phyloP scores from a whole-genome alignment of 2,888 invertebrate species.

The Elaeidobius kamerunicus region DNA sequence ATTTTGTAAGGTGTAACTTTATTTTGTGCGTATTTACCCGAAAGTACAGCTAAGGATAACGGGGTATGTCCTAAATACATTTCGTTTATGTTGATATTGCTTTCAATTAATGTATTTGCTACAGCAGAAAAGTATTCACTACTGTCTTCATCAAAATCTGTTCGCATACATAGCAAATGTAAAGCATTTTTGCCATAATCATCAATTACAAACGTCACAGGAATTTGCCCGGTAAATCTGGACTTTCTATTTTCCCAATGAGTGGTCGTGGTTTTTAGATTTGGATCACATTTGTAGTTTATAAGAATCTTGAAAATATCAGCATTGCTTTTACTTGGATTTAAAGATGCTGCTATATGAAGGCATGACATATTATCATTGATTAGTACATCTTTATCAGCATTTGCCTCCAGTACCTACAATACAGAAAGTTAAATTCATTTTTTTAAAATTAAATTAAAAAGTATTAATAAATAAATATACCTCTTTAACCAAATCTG shows the following conservation, averaged over 20 bases:
- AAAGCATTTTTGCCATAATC: slow-evolving; percentile 45
- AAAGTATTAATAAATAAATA: too few species aligned
- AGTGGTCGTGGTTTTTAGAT: slow-evolving; percentile 35
- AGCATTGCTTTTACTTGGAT: slow-evolving; percentile 30
- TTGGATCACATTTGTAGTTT: slow-evolving; percentile 40
- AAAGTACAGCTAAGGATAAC: slow-evolving; percentile 44
- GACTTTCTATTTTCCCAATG: slow-evolving; percentile 42
- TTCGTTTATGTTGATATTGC: slow-evolving; percentile 33
- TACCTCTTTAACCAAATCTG: slow-evolving; percentile 37
- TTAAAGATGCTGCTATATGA: slow-evolving; percentile 42
- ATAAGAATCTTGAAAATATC: slow-evolving; percentile 39
- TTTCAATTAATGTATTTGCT: slow-evolving; percentile 33
- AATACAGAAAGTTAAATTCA: too few species aligned
- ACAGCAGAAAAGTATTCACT: slow-evolving; percentile 32
- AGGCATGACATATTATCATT: slow-evolving; percentile 41
- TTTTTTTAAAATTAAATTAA: too few species aligned
- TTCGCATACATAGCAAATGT: slow-evolving; percentile 45
- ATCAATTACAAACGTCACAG: slow-evolving; percentile 25
- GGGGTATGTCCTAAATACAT: slow-evolving; percentile 46
- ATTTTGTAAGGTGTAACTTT: too few species aligned
- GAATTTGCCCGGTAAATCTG: slow-evolving; percentile 32
- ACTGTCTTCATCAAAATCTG: slow-evolving; percentile 41
- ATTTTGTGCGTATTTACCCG: too few species aligned
- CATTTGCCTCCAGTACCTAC: slow-evolving; percentile 30
- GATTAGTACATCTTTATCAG: slow-evolving; percentile 38